Evolutionary conservation across 2,888 invertebrate genomes (phyloP), one percentile per base, ranked within the genome.

Genomic region (Gisinianus flammeolus): DNA sequence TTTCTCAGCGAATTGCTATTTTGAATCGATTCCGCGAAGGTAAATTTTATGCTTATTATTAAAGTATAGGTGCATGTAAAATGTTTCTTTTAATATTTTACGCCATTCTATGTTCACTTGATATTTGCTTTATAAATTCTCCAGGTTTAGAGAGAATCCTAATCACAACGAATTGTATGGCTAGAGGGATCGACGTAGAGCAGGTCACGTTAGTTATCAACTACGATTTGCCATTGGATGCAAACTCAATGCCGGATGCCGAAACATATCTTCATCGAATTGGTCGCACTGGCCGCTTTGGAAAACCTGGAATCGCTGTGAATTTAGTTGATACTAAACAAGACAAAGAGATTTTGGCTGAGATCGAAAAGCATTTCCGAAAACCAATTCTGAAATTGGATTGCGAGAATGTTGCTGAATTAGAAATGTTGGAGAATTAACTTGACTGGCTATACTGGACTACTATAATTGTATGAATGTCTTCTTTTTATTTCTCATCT

Each of bases 201-300:
- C 95, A 96, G 90, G 98, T 99, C 0, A 97, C 98, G 3, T 91
- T 99, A n/a, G n/a, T n/a, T n/a, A n/a, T n/a, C n/a, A 99, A 99
- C 88, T 99, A 97, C 88, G 98, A 99, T 88, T 90, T 98, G 86
- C 98, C 98, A 2, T 91, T 96, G 87, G n/a, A n/a, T n/a, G 94
- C n/a, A n/a, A n/a, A 96, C 87, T 91, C 81, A 89, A 91, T 31
- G 92, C 95, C 97, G 0, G 97, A 98, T 87, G 97, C 94, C 88
- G 98, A 98, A 88, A 99, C 98, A 0, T 99, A 99, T 87, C 89
- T 99, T 80, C 99, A 99, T 87, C 91, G 98, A 86, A 98, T 99
- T 86, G 98, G 98, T 0, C 91, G 98, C 81, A 98, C 98, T 0
- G 98, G 98, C n/a, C 90, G 98, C 85, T 99, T 99, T 88, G 99